Base-by-base conservation (phyloP, 2,113 vertebrate species). In the Cygnus buccinator region DNA sequence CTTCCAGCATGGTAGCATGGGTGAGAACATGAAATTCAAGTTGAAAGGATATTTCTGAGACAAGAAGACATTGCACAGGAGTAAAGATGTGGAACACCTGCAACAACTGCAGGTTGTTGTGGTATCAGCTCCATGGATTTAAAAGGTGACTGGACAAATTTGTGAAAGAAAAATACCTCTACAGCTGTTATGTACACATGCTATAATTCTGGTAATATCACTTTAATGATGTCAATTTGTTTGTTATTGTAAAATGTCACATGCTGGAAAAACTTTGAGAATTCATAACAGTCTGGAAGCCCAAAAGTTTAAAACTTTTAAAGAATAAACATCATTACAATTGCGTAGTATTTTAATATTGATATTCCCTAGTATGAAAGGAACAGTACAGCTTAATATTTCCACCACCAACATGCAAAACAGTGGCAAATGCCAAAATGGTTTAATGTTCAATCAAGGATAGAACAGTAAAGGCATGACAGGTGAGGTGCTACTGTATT, bases 101-200 rank as follows among this genome's bases (percentile, higher is more conserved):
- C 46, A 48, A 48, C 20, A 48, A 46, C 20, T 55, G 15, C 7
- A 71, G 39, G 43, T 43, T 54, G 4, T 52, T 92, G 10, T 22
- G 29, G 39, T 22, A 66, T 25, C 13, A 43, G 1, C 3, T 54
- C 57, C 4, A 41, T 33, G 12, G 50, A 43, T 82, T 85, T 82
- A 66, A 52, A 71, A 66, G 6, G 3, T 58, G 16, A 58, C 10
- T 35, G 44, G 37, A 78, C n/a, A 67, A 71, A 58, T 48, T 48
- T 59, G 17, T 59, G 37, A 48, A 85, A 62, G 17, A 71, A 26
- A 6, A 39, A 7, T 74, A 71, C 18, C 41, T 75, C n/a, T 43
- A 17, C 57, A 6, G n/a, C 7, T 82, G 11, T 23, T 44, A 8
- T 12, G 16, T 85, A 39, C 7, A n/a, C 12, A 28, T 1, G 0